These are phyloP conservation scores for Scomber colias DNA, from an alignment of 2,113 vertebrate species.

Conservation along the genomic window DNA sequence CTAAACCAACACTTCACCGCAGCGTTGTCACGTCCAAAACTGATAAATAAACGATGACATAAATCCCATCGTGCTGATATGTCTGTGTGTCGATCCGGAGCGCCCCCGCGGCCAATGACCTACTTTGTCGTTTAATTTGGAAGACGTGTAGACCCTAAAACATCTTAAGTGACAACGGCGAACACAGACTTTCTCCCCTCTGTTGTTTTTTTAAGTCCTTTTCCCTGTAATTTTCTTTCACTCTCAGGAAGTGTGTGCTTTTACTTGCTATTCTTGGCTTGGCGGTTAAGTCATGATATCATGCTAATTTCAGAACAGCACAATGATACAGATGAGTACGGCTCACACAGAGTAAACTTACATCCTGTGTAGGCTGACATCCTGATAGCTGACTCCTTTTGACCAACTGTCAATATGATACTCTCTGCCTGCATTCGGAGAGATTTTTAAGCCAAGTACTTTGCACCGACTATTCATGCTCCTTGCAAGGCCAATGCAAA, in stretches of 20 bases:
- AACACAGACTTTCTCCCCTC: neutral
- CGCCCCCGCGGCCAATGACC: no score
- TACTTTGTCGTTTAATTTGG: neutral
- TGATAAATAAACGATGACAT: no score
- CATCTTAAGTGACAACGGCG: neutral
- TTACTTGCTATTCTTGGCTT: constrained; percentile 52
- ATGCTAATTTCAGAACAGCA: constrained; percentile 32
- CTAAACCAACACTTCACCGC: no score
- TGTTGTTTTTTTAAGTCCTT: neutral
- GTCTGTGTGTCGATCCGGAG: no score
- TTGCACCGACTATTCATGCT: constrained; percentile 34
- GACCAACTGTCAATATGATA: constrained; percentile 58
- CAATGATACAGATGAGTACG: constrained; percentile 42
- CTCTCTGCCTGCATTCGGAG: constrained; percentile 35
- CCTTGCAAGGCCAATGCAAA: constrained; percentile 34
- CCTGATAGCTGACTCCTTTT: constrained; percentile 52
- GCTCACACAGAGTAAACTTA: constrained; percentile 41
- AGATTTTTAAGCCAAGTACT: constrained; percentile 43
- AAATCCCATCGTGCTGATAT: no score
- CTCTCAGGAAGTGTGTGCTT: constrained; percentile 40
- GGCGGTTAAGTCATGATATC: constrained; percentile 49
- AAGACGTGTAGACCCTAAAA: neutral
- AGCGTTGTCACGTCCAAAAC: no score
- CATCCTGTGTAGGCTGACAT: constrained; percentile 68
- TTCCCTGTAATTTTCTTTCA: neutral